A percentile compares a stretch with the other conserved stretches of the same genome.
Evolutionary conservation across 2,888 invertebrate genomes (phyloP).

Genomic region (Amphipoea lucens): DNA sequence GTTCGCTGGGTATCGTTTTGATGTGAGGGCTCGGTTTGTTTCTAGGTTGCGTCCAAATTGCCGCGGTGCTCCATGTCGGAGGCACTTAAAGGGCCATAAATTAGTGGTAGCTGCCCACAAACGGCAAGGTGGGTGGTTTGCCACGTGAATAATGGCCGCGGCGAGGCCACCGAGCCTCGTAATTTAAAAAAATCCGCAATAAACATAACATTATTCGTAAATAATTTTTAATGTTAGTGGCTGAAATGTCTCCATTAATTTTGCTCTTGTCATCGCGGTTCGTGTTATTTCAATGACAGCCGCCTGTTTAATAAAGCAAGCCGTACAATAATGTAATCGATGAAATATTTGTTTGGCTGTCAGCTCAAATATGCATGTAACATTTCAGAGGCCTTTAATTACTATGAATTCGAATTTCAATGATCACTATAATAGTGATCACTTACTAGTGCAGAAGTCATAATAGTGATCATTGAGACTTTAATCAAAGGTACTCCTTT

Average conservation of each 20-base stretch:
- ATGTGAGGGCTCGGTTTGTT: constrained; percentile 68
- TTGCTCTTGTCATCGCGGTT: constrained; percentile 50
- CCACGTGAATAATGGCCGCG: constrained; percentile 86
- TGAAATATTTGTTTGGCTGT: constrained; percentile 45
- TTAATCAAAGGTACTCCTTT: not conserved
- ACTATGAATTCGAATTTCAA: constrained; percentile 5
- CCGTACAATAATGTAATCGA: constrained; percentile 44
- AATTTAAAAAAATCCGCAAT: constrained; percentile 77
- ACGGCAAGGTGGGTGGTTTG: constrained; percentile 85
- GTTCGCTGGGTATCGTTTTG: constrained; percentile 53
- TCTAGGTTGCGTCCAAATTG: constrained; percentile 82
- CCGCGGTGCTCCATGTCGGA: constrained; percentile 77
- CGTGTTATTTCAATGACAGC: constrained; percentile 52
- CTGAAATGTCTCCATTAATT: constrained; percentile 54
- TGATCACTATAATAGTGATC: not conserved
- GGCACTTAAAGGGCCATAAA: constrained; percentile 88
- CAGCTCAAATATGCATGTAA: constrained; percentile 28
- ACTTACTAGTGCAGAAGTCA: too few species aligned
- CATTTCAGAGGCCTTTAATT: constrained; percentile 11
- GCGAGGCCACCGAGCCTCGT: constrained; percentile 78
- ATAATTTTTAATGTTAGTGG: constrained; percentile 48
- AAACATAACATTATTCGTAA: constrained; percentile 60
- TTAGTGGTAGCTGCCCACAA: constrained; percentile 87
- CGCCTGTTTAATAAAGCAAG: constrained; percentile 40
- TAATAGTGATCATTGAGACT: too few species aligned